Evolutionary conservation across 2,888 invertebrate genomes (phyloP).

Genomic region (Ellobium chinense): DNA sequence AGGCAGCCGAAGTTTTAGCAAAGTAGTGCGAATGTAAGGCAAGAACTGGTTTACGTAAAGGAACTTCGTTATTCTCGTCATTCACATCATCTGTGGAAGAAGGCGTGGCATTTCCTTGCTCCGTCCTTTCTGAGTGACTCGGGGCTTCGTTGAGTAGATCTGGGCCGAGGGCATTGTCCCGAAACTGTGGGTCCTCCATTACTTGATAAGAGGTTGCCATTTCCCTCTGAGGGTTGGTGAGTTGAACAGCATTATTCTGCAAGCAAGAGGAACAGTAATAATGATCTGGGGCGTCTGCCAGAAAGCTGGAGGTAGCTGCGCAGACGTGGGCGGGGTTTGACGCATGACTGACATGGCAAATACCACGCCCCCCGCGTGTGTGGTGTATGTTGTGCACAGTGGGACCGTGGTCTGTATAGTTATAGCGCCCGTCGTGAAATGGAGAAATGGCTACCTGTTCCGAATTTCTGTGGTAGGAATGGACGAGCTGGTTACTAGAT

Average conservation of each 20-base stretch:
- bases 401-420: not conserved
- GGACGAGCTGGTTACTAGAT: not conserved
- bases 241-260: not conserved
- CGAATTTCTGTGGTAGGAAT: not conserved
- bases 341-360: not conserved
- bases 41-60: slow-evolving; percentile 33
- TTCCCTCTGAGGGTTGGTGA: not conserved
- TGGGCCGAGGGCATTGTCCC: not conserved
- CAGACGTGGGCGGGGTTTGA: not conserved
- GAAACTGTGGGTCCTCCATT: not conserved
- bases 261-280: not conserved
- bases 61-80: slow-evolving; percentile 29
- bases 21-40: slow-evolving; percentile 39
- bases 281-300: not conserved
- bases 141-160: slow-evolving; percentile 1
- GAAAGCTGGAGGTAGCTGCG: not conserved
- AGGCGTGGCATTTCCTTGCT: not conserved
- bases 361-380: not conserved
- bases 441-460: not conserved
- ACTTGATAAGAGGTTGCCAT: not conserved
- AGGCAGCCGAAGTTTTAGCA: slow-evolving; percentile 19
- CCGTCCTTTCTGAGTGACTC: not conserved
- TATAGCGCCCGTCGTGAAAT: not conserved
- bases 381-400: not conserved
- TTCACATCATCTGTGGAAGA: not conserved